A percentile compares a stretch with the other conserved stretches of the same genome.
Evolutionary conservation across 1,140 invertebrate species (phyloP).

Genomic region (Drosophila bifasciata): DNA sequence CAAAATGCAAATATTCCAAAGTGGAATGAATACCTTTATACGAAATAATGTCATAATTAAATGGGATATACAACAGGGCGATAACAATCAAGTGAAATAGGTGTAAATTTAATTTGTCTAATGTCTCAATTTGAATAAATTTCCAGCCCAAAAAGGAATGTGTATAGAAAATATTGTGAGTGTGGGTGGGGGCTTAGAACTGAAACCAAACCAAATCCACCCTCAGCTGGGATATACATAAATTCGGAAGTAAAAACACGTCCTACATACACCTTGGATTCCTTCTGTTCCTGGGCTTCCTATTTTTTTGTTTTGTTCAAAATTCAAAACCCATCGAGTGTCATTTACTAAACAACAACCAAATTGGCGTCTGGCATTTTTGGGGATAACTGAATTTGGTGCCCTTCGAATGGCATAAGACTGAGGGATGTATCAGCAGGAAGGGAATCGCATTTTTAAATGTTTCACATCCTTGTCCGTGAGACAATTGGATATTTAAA

Average conservation of each 20-base stretch:
- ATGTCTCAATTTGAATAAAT: slow-evolving; percentile 84
- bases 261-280: slow-evolving; percentile 46
- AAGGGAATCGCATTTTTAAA: slow-evolving; percentile 69
- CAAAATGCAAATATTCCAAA: slow-evolving; percentile 54
- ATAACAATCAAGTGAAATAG: slow-evolving; percentile 82
- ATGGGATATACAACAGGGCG: slow-evolving; percentile 63
- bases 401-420: slow-evolving; percentile 7
- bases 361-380: slow-evolving; percentile 47
- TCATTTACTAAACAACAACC: slow-evolving; percentile 70
- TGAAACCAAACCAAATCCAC: slow-evolving; percentile 43
- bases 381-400: slow-evolving; percentile 64
- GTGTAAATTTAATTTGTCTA: slow-evolving; percentile 84
- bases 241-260: slow-evolving; percentile 63
- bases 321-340: slow-evolving; percentile 74
- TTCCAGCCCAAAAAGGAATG: slow-evolving; percentile 59
- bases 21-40: neutral
- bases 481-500: slow-evolving; percentile 75
- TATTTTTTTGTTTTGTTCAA: slow-evolving; percentile 57
- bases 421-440: no score
- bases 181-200: neutral
- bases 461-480: slow-evolving; percentile 63
- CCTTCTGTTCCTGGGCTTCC: slow-evolving; percentile 26
- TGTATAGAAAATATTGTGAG: slow-evolving; percentile 57
- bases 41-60: slow-evolving; percentile 68
- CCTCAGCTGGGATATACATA: slow-evolving; percentile 33